These are phyloP conservation scores for Arothron firmamentum DNA, from an alignment of 2,113 vertebrate species.

Conservation along the genomic window DNA sequence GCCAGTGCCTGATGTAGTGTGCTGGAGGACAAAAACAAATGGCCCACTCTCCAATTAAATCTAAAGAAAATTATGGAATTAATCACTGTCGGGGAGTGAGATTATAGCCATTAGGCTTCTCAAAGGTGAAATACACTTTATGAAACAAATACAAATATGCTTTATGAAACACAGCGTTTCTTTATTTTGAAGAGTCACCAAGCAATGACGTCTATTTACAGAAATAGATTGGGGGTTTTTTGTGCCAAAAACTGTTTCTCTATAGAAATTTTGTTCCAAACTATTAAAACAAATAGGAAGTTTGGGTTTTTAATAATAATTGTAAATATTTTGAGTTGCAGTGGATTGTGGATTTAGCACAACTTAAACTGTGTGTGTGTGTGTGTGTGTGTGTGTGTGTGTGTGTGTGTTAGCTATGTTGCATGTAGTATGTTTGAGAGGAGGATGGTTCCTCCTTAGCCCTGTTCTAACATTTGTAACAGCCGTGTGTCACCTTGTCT, in stretches of 20 bases:
- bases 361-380: neutral
- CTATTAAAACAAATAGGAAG: no score
- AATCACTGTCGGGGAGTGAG: conserved; percentile 76
- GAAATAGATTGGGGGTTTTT: no score
- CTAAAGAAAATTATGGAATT: conserved; percentile 79
- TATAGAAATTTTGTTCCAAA: no score
- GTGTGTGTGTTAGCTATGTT: neutral
- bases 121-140: conserved; percentile 53
- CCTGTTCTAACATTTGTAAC: no score
- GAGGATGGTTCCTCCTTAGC: no score
- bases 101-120: conserved; percentile 74
- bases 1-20: conserved; percentile 60
- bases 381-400: neutral
- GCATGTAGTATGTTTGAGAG: no score
- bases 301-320: no score
- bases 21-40: conserved; percentile 71
- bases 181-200: no score
- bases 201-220: no score
- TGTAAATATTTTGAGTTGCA: no score
- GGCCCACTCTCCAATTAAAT: conserved; percentile 79
- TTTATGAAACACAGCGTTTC: neutral
- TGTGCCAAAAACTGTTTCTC: no score
- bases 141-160: conserved; percentile 15
- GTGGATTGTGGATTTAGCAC: no score
- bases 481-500: conserved; percentile 82